Conservation (phyloP, 2,888 invertebrate species). For the Sphaerophoria rueppellii region DNA sequence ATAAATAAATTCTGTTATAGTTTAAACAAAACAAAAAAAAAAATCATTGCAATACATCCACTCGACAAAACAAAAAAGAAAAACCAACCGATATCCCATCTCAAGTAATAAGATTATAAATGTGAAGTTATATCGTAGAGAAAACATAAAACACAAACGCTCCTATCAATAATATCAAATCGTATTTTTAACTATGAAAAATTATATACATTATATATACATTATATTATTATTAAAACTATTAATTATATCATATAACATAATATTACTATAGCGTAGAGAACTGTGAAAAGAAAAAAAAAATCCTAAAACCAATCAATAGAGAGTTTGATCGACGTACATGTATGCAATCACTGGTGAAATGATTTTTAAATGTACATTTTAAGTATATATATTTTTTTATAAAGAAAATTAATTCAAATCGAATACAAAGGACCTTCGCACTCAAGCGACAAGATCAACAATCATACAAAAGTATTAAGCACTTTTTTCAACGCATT, state of each 20-base stretch:
- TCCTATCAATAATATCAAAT: slow-evolving; percentile 64
- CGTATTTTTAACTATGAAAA: slow-evolving; percentile 65
- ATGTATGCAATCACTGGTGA: slow-evolving; percentile 66
- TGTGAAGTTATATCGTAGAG: slow-evolving; percentile 66
- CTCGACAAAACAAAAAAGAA: slow-evolving; percentile 40
- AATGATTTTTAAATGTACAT: slow-evolving; percentile 69
- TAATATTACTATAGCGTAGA: slow-evolving; percentile 60
- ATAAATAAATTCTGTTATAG: slow-evolving; percentile 57
- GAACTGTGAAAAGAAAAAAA: slow-evolving; percentile 42
- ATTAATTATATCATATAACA: slow-evolving; percentile 22
- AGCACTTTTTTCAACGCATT: slow-evolving; percentile 40
- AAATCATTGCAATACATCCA: slow-evolving; percentile 62
- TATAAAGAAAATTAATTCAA: slow-evolving; percentile 53
- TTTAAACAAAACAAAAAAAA: slow-evolving; percentile 31
- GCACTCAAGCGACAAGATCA: slow-evolving; percentile 53
- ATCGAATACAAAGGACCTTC: slow-evolving; percentile 2
- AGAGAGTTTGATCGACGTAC: slow-evolving; percentile 65
- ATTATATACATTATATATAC: slow-evolving; percentile 46
- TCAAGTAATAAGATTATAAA: slow-evolving; percentile 67
- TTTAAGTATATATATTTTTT: slow-evolving; percentile 70
- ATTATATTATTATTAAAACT: slow-evolving; percentile 53
- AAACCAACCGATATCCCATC: slow-evolving; percentile 72
- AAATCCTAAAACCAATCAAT: slow-evolving; percentile 71
- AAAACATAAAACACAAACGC: slow-evolving; percentile 37
- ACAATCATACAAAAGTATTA: slow-evolving; percentile 71